A percentile compares a stretch with the other conserved stretches of the same genome.
Evolutionary conservation across 2,888 invertebrate genomes (phyloP).

Genomic region (Aricia artaxerxes): DNA sequence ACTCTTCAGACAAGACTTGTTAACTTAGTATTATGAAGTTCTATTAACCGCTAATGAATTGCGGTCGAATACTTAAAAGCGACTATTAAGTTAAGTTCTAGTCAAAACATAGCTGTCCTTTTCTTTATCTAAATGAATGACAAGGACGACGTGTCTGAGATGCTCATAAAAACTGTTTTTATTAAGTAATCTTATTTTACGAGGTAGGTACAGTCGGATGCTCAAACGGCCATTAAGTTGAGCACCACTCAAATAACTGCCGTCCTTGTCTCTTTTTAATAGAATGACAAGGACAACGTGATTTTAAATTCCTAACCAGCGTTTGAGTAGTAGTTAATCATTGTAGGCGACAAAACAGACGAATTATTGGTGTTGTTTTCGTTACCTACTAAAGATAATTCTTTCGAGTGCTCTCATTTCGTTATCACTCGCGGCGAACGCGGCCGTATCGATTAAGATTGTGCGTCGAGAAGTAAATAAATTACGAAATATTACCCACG

Average conservation of each 20-base stretch:
- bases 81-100: too few species aligned
- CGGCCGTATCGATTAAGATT: slow-evolving; percentile 24
- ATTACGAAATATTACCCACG: neutral
- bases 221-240: too few species aligned
- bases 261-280: neutral
- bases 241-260: neutral
- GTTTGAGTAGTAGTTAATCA: neutral
- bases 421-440: neutral
- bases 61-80: too few species aligned
- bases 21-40: neutral
- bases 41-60: too few species aligned
- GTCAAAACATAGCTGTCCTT: too few species aligned
- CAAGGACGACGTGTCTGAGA: too few species aligned
- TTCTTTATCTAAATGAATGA: too few species aligned
- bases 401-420: slow-evolving; percentile 28
- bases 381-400: slow-evolving; percentile 9
- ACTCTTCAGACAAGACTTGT: neutral
- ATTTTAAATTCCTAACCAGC: neutral
- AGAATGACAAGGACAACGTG: neutral
- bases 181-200: too few species aligned
- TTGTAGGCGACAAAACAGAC: neutral
- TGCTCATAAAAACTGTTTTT: too few species aligned
- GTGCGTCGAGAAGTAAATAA: slow-evolving; percentile 2
- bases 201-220: too few species aligned
- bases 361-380: neutral